These are phyloP conservation scores for Gulo gulo DNA, from an alignment of 2,113 vertebrate genomes.

Conservation along the genomic window DNA sequence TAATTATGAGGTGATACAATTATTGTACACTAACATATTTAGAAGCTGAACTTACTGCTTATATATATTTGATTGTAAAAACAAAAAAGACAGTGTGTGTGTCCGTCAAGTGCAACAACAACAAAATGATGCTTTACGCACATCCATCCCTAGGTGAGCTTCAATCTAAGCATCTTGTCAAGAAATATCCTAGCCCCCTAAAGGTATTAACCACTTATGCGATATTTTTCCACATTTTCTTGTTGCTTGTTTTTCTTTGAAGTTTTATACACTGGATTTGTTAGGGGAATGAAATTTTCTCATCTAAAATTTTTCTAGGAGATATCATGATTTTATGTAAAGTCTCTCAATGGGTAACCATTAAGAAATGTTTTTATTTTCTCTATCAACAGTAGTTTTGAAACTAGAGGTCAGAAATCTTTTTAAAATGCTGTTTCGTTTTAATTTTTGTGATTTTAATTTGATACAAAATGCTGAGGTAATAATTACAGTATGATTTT, in stretches of 20 bases:
- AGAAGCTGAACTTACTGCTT: slow-evolving; percentile 91
- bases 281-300: slow-evolving; percentile 88
- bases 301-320: slow-evolving; percentile 89
- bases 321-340: slow-evolving; percentile 88
- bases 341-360: slow-evolving; percentile 87
- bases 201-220: slow-evolving; percentile 83
- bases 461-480: slow-evolving; percentile 87
- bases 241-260: slow-evolving; percentile 87
- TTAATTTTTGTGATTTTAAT: slow-evolving; percentile 89
- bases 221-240: slow-evolving; percentile 86
- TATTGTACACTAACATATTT: slow-evolving; percentile 97
- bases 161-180: slow-evolving; percentile 81
- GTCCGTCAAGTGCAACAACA: slow-evolving; percentile 80
- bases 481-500: slow-evolving; percentile 88
- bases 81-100: slow-evolving; percentile 77
- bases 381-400: slow-evolving; percentile 87
- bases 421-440: slow-evolving; percentile 87
- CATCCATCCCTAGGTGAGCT: slow-evolving; percentile 87
- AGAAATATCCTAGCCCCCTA: slow-evolving; percentile 78
- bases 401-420: slow-evolving; percentile 87
- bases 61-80: slow-evolving; percentile 98
- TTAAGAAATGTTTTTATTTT: slow-evolving; percentile 90
- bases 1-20: slow-evolving; percentile 93
- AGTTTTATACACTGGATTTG: slow-evolving; percentile 88
- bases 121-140: slow-evolving; percentile 79